These are phyloP conservation scores for Coracias cyanogaster DNA, from an alignment of 2,797 vertebrate genomes.

Conservation along the genomic window DNA sequence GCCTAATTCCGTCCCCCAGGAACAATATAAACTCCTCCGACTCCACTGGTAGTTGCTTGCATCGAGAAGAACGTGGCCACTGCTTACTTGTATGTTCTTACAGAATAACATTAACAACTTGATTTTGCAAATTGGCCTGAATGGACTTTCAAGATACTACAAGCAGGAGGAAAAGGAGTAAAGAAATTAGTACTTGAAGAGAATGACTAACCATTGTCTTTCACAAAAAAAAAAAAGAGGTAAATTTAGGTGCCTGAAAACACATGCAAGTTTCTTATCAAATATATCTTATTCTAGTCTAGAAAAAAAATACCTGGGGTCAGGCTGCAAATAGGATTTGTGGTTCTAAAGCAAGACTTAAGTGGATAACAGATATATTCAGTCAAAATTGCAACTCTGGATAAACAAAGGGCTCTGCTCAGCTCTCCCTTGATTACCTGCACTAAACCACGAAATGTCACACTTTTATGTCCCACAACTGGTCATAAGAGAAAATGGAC, in stretches of 20 bases:
- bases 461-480: not conserved
- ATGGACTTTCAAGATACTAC: not conserved
- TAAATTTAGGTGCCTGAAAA: not conserved
- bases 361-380: not conserved
- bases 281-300: not conserved
- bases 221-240: not conserved
- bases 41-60: not conserved
- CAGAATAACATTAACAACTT: not conserved
- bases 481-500: not conserved
- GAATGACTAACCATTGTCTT: not conserved
- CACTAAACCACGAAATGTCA: not conserved
- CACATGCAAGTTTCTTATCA: not conserved
- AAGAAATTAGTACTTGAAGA: not conserved
- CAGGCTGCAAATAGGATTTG: not conserved
- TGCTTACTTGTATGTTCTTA: not conserved
- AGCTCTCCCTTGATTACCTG: not conserved
- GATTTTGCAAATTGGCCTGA: not conserved
- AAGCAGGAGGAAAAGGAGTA: not conserved
- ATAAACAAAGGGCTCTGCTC: not conserved
- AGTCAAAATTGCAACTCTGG: not conserved
- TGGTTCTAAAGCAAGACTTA: not conserved
- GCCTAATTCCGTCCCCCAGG: not conserved
- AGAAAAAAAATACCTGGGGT: not conserved
- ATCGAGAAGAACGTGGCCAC: not conserved
- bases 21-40: not conserved